Evolutionary conservation across 2,888 invertebrate genomes (phyloP).

Genomic region (Sabatieria punctata): DNA sequence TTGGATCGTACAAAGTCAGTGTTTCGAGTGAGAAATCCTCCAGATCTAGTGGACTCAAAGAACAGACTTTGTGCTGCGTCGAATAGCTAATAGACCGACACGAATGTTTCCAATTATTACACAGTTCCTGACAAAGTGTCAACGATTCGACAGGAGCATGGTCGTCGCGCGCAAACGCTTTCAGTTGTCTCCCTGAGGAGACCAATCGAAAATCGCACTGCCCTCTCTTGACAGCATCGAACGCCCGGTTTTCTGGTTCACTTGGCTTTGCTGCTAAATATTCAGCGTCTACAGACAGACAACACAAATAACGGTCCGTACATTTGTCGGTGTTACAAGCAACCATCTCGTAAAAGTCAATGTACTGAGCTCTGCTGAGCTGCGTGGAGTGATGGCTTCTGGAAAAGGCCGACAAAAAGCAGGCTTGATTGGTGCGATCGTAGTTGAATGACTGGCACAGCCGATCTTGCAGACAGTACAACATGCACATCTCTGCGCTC

Average conservation of each 20-base stretch:
- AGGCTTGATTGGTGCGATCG: conserved; percentile 8
- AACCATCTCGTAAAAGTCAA: no score
- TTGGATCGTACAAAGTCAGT: neutral
- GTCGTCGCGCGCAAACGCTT: conserved; percentile 2
- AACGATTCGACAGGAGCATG: neutral
- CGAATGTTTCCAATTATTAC: neutral
- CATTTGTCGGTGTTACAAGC: no score
- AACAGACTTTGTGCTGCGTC: neutral
- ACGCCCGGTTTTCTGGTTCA: no score
- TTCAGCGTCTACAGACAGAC: no score
- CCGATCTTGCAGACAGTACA: conserved; percentile 12
- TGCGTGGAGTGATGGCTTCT: conserved; percentile 5
- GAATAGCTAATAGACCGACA: conserved; percentile 1
- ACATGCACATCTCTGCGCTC: conserved; percentile 12
- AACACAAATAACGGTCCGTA: no score
- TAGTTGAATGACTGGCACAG: conserved; percentile 13
- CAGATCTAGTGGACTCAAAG: neutral
- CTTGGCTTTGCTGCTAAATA: no score
- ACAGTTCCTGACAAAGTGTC: conserved; percentile 1
- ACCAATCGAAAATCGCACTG: conserved; percentile 1
- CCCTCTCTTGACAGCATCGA: no score
- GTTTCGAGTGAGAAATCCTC: neutral
- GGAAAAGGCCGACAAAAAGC: conserved; percentile 11
- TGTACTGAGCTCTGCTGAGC: no score
- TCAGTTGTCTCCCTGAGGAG: neutral